A percentile compares a stretch with the other conserved stretches of the same genome.
Evolutionary conservation across 2,888 invertebrate genomes (phyloP).

Genomic region (Choreutis nemorana): DNA sequence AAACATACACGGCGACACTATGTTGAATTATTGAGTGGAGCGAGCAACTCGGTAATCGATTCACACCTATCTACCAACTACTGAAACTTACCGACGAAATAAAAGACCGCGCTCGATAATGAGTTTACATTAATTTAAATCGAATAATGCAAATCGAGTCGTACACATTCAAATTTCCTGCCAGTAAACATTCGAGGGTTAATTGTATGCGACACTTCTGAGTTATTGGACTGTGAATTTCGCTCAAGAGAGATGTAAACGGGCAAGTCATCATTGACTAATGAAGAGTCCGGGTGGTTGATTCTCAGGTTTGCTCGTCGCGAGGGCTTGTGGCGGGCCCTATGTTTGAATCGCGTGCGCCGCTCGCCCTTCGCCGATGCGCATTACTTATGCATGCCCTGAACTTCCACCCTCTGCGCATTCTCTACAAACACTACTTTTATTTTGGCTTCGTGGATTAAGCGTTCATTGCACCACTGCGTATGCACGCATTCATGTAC

Average conservation of each 20-base stretch:
- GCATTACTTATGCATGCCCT: slow-evolving; percentile 59
- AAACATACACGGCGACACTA: slow-evolving; percentile 34
- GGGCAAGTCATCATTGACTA: slow-evolving; percentile 39
- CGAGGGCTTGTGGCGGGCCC: not conserved
- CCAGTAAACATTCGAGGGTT: slow-evolving; percentile 5
- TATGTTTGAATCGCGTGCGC: slow-evolving; percentile 45
- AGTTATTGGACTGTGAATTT: slow-evolving; percentile 14
- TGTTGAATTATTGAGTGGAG: slow-evolving; percentile 56
- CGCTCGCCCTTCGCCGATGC: slow-evolving; percentile 48
- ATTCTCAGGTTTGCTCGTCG: not conserved
- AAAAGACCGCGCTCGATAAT: no score
- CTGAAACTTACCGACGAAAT: no score
- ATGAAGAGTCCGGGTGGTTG: slow-evolving; percentile 25
- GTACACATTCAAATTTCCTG: slow-evolving; percentile 3
- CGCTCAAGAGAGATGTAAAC: slow-evolving; percentile 15
- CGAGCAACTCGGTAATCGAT: slow-evolving; percentile 51
- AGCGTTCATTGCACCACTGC: no score
- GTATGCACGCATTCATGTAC: no score
- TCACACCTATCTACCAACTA: slow-evolving; percentile 56
- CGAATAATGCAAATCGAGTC: slow-evolving; percentile 6
- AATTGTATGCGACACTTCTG: slow-evolving; percentile 4
- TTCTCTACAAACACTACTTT: slow-evolving; percentile 28
- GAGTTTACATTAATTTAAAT: no score
- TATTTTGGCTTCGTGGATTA: slow-evolving; percentile 47
- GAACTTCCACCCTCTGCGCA: not conserved